A percentile compares a stretch with the other conserved stretches of the same genome.
phyloP scores from a whole-genome alignment of 2,113 vertebrate species.

The Alexandromys fortis region DNA sequence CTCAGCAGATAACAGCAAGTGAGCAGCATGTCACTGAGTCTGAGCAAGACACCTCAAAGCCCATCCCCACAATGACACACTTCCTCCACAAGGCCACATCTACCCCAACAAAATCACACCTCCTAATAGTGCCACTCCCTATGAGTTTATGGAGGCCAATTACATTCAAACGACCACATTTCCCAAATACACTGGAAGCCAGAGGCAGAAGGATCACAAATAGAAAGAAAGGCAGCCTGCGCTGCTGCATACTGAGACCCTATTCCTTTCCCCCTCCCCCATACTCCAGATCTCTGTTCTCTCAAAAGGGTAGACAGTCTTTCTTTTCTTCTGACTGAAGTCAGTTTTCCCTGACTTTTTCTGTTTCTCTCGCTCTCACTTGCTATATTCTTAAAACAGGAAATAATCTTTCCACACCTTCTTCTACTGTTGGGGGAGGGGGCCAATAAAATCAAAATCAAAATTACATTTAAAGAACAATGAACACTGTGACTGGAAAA shows the following conservation, averaged over 20 bases:
- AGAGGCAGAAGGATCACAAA: background rate
- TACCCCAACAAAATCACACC: background rate
- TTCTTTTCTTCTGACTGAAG: background rate
- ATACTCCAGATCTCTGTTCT: background rate
- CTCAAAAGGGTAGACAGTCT: background rate
- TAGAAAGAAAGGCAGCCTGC: background rate
- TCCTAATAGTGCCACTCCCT: background rate
- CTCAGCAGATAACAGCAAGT: background rate
- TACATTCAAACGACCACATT: background rate
- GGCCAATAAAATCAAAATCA: background rate
- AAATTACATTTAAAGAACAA: background rate
- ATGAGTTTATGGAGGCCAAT: background rate
- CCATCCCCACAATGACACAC: background rate
- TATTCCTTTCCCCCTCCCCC: background rate
- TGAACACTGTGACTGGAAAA: background rate
- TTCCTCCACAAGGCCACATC: background rate
- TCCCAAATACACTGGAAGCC: background rate
- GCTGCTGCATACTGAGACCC: background rate
- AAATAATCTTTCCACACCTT: background rate
- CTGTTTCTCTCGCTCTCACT: background rate
- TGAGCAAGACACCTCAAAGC: background rate
- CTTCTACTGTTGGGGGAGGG: background rate
- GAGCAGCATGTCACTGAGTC: background rate
- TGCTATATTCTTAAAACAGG: background rate
- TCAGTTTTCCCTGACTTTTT: background rate